Evolutionary conservation across 2,797 vertebrate species (phyloP).

Genomic region (Chelmon rostratus): DNA sequence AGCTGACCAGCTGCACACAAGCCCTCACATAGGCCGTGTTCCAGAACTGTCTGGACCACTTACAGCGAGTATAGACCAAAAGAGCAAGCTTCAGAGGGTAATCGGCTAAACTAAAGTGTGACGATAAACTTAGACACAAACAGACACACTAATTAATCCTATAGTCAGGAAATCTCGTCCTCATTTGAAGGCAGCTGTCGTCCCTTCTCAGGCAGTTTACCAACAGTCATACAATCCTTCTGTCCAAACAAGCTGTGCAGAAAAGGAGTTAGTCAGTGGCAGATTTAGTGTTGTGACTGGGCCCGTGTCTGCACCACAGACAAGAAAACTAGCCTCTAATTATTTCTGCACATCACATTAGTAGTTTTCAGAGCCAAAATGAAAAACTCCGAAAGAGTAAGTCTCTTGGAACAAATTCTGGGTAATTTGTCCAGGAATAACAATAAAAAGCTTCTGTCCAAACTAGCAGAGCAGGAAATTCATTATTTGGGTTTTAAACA

Average conservation of each 20-base stretch:
- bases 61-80: not conserved
- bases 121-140: constrained; percentile 10
- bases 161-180: constrained; percentile 8
- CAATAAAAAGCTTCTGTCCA: constrained; percentile 39
- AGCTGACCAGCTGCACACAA: not conserved
- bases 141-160: constrained; percentile 22
- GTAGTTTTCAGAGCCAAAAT: constrained; percentile 9
- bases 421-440: constrained; percentile 32
- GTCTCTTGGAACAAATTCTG: constrained; percentile 26
- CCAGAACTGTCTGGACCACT: constrained; percentile 6
- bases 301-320: constrained; percentile 8
- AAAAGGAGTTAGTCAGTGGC: constrained; percentile 1
- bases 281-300: constrained; percentile 18
- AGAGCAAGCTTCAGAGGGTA: not conserved
- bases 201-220: constrained; percentile 28
- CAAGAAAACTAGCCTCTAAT: constrained; percentile 19
- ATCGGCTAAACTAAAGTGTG: constrained; percentile 9
- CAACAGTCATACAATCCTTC: constrained; percentile 43
- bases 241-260: constrained; percentile 35
- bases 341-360: constrained; percentile 24
- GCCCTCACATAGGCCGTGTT: not conserved
- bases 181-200: constrained; percentile 12
- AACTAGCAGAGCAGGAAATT: constrained; percentile 42
- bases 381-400: not conserved
- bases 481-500: constrained; percentile 25